These are phyloP conservation scores for Rotaria sp. DNA, from an alignment of 2,888 invertebrate genomes.

Conservation along the genomic window DNA sequence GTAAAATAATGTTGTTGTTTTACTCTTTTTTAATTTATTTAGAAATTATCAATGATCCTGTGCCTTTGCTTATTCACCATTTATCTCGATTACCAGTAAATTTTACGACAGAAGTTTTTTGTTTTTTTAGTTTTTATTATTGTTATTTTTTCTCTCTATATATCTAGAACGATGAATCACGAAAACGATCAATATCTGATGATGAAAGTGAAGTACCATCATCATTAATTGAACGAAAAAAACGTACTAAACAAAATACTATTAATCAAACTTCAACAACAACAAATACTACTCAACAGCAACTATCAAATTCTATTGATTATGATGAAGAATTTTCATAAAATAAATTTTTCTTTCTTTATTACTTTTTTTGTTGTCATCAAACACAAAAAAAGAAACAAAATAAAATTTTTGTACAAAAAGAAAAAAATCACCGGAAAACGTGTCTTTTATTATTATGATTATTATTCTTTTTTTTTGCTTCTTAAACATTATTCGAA, in stretches of 20 bases:
- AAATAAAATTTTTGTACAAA: not conserved
- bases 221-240: not conserved
- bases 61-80: not conserved
- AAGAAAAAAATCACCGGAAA: not conserved
- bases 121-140: not conserved
- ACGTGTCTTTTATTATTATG: not conserved
- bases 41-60: not conserved
- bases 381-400: not conserved
- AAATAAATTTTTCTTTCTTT: not conserved
- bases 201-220: not conserved
- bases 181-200: not conserved
- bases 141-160: not conserved
- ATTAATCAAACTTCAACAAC: not conserved
- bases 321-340: not conserved
- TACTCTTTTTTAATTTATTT: not conserved
- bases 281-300: not conserved
- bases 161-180: not conserved
- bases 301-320: not conserved
- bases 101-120: not conserved
- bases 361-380: not conserved
- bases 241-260: not conserved
- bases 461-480: not conserved
- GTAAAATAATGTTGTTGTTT: too few relatives aligned
- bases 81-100: not conserved
- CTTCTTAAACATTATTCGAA: not conserved